Evolutionary conservation across 2,113 vertebrate genomes (phyloP).

Genomic region (Saguinus midas): DNA sequence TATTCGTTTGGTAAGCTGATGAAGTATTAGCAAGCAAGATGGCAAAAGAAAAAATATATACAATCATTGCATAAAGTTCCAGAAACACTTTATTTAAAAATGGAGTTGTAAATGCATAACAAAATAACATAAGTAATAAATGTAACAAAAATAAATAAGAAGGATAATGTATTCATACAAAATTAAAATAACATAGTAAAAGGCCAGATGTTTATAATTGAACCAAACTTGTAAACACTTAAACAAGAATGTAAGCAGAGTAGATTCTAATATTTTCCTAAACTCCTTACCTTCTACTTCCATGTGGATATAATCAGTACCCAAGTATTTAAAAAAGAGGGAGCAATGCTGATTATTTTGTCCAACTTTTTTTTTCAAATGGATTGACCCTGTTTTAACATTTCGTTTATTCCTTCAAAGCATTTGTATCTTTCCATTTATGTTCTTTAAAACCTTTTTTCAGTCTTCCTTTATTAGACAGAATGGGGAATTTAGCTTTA

Average conservation of each 20-base stretch:
- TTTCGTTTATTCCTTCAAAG: slow-evolving; percentile 74
- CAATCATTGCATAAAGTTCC: slow-evolving; percentile 83
- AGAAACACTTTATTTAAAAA: slow-evolving; percentile 96
- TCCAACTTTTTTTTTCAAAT: slow-evolving; percentile 68
- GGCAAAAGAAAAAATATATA: slow-evolving; percentile 55
- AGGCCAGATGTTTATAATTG: slow-evolving; percentile 88
- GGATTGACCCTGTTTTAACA: slow-evolving; percentile 67
- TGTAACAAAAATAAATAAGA: slow-evolving; percentile 95
- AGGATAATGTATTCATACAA: slow-evolving; percentile 93
- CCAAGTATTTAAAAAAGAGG: slow-evolving; percentile 79
- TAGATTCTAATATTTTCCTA: slow-evolving; percentile 84
- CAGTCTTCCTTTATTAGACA: slow-evolving; percentile 77
- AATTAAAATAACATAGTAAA: slow-evolving; percentile 88
- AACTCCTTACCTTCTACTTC: slow-evolving; percentile 72
- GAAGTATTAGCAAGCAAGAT: not conserved
- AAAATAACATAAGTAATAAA: slow-evolving; percentile 94
- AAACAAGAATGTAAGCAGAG: slow-evolving; percentile 85
- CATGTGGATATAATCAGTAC: slow-evolving; percentile 76
- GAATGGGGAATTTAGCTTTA: slow-evolving; percentile 78
- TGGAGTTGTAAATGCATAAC: slow-evolving; percentile 93
- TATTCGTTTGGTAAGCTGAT: not conserved
- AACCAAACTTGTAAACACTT: slow-evolving; percentile 87
- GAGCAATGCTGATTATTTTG: slow-evolving; percentile 77
- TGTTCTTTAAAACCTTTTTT: slow-evolving; percentile 73
- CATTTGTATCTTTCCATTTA: slow-evolving; percentile 70